Conservation (phyloP, 1,140 invertebrate genomes). For the Rhizoglyphus robini region DNA sequence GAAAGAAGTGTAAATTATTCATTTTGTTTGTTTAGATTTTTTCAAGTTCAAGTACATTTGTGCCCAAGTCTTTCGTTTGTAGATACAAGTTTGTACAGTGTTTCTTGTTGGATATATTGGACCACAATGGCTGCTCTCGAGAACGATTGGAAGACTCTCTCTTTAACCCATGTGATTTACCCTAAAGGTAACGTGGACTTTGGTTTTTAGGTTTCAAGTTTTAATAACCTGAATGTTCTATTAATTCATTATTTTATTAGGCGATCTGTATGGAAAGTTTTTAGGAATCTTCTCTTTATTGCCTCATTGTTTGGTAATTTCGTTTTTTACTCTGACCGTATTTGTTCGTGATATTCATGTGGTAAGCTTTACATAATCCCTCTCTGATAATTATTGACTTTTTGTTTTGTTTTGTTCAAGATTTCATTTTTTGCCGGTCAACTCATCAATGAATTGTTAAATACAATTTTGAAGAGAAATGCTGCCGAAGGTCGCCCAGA, state of each 20-base stretch:
- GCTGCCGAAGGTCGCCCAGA: background rate
- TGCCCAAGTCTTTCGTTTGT: no score
- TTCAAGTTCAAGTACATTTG: no score
- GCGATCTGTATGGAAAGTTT: slow-evolving; percentile 7
- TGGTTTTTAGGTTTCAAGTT: background rate
- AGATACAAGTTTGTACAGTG: no score
- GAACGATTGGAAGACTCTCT: slow-evolving; percentile 18
- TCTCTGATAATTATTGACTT: no score
- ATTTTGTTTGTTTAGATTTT: no score
- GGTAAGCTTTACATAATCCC: background rate
- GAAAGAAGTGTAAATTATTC: no score
- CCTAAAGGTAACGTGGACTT: slow-evolving; percentile 17
- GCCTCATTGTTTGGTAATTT: background rate
- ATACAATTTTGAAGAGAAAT: slow-evolving; percentile 2
- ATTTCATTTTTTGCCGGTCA: slow-evolving; percentile 17
- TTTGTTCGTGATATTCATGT: slow-evolving; percentile 19
- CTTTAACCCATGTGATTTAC: slow-evolving; percentile 16
- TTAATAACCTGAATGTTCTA: background rate
- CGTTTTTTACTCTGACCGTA: slow-evolving; percentile 13
- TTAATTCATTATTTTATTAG: slow-evolving; percentile 3
- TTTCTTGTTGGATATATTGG: no score
- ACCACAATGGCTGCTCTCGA: no score
- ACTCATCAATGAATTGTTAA: slow-evolving; percentile 17
- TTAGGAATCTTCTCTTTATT: slow-evolving; percentile 11
- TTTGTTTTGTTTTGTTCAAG: background rate